These are phyloP conservation scores for Pocillopora meandrina DNA, from an alignment of 92 coral and sea anemone species.

Conservation along the genomic window DNA sequence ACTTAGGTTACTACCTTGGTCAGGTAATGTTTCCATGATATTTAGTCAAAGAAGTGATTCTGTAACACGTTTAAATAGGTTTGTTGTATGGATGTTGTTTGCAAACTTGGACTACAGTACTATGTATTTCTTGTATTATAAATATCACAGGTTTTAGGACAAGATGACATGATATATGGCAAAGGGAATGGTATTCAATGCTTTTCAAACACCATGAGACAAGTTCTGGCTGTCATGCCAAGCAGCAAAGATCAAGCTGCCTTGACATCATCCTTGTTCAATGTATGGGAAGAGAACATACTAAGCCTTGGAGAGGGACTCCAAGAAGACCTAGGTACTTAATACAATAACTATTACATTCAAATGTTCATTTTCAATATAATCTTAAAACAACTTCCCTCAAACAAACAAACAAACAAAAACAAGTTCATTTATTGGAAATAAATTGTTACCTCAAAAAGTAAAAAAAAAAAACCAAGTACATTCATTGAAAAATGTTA, in stretches of 20 bases:
- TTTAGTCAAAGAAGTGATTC: not conserved
- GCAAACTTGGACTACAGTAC: too few species aligned
- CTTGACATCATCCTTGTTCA: slow-evolving; percentile 79
- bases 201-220: slow-evolving; percentile 73
- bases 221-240: slow-evolving; percentile 72
- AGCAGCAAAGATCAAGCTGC: slow-evolving; percentile 76
- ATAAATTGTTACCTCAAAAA: too few species aligned
- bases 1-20: slow-evolving; percentile 81
- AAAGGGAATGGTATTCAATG: slow-evolving; percentile 69
- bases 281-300: slow-evolving; percentile 97
- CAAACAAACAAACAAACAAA: too few species aligned
- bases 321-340: slow-evolving; percentile 75
- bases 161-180: slow-evolving; percentile 71
- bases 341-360: not conserved
- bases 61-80: not conserved
- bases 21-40: slow-evolving; percentile 63
- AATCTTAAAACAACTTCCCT: too few species aligned
- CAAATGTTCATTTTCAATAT: not conserved
- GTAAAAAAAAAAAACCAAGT: too few species aligned
- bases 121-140: not conserved
- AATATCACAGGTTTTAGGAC: slow-evolving; percentile 68
- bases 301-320: slow-evolving; percentile 85
- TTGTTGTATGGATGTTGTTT: not conserved
- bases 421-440: too few species aligned
- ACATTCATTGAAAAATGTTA: too few species aligned